Evolutionary conservation across 1,140 invertebrate genomes (phyloP).

Genomic region (Nasonia longicornis): DNA sequence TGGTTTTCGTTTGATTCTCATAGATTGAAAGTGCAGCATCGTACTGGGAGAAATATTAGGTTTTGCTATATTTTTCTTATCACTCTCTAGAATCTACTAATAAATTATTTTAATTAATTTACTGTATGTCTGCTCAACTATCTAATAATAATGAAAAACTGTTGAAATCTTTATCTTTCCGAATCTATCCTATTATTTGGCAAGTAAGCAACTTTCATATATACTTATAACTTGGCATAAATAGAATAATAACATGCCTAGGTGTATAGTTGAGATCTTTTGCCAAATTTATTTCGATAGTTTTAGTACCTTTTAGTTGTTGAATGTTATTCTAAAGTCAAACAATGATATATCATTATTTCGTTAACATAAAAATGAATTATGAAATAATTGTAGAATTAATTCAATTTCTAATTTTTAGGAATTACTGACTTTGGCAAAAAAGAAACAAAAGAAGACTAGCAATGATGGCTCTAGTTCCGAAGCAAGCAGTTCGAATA

Average conservation of each 20-base stretch:
- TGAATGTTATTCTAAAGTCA: no score
- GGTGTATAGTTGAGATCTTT: background rate
- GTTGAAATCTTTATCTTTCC: background rate
- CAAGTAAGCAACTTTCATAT: background rate
- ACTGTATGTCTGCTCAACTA: no score
- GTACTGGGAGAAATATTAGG: no score
- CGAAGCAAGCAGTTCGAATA: conserved; percentile 68
- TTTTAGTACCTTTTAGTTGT: background rate
- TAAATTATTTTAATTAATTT: no score
- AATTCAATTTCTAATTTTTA: conserved; percentile 68
- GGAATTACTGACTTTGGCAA: conserved; percentile 89
- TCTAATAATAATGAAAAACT: no score
- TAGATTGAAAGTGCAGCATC: no score
- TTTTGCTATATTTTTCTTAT: no score
- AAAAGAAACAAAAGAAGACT: conserved; percentile 82
- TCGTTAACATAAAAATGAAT: background rate
- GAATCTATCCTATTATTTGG: background rate
- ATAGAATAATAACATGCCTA: background rate
- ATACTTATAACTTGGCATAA: background rate
- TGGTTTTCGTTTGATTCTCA: no score
- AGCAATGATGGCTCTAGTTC: conserved; percentile 71
- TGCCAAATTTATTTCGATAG: conserved; percentile 2
- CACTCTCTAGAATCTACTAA: no score
- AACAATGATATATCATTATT: background rate
- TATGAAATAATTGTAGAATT: background rate